A percentile compares a stretch with the other conserved stretches of the same genome.
phyloP scores from a whole-genome alignment of 1,140 invertebrate genomes.

The Cotesia chilonis region DNA sequence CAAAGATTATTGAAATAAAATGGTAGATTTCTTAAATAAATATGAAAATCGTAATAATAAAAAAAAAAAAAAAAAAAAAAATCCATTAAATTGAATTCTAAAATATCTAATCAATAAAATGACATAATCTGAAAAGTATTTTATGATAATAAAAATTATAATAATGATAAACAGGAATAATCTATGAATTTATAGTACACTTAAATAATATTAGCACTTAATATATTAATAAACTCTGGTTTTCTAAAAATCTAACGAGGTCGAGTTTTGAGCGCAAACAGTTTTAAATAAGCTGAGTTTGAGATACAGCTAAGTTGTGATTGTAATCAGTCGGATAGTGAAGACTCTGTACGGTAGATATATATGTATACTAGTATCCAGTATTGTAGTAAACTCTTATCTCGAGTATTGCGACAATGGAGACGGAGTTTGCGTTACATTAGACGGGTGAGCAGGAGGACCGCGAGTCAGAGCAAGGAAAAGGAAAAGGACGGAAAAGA shows the following conservation, averaged over 20 bases:
- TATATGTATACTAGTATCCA: too few species aligned
- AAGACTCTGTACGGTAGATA: neutral
- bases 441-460: conserved; percentile 40
- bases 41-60: neutral
- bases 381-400: neutral
- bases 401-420: neutral
- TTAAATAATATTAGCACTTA: too few species aligned
- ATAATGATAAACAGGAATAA: too few species aligned
- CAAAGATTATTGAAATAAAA: too few species aligned
- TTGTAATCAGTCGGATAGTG: conserved; percentile 23
- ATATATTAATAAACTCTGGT: too few species aligned
- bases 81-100: too few species aligned
- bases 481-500: conserved; percentile 4
- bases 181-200: too few species aligned
- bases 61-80: too few species aligned
- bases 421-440: neutral
- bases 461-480: conserved; percentile 24
- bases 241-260: neutral
- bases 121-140: neutral
- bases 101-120: neutral
- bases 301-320: conserved; percentile 25
- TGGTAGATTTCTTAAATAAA: neutral
- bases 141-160: too few species aligned
- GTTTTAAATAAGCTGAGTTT: conserved; percentile 10
- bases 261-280: neutral